Percentiles rank a stretch among this genome's conserved stretches.
These are phyloP conservation scores for Aspidiotus destructor DNA, from an alignment of 2,888 invertebrate genomes.

Conservation along the genomic window DNA sequence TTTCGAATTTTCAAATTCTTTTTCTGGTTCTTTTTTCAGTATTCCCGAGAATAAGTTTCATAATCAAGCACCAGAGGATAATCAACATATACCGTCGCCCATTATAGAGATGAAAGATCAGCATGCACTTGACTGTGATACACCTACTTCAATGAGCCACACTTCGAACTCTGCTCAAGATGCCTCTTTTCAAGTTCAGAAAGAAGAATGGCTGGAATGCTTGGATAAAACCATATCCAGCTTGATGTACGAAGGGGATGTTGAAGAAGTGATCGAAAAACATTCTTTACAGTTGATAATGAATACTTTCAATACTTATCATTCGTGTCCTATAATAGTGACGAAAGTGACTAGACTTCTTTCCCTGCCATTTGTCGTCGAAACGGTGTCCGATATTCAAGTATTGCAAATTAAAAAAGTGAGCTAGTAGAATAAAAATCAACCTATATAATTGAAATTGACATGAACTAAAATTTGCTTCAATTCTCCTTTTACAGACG, in stretches of 20 bases:
- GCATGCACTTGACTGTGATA: too few relatives aligned
- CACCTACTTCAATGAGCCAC: neutral
- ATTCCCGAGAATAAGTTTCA: neutral
- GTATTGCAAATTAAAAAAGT: constrained; percentile 12
- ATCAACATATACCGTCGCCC: neutral
- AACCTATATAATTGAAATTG: neutral
- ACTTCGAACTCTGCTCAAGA: neutral
- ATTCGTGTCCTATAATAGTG: constrained; percentile 7
- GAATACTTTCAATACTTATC: constrained; percentile 15
- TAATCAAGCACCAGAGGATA: too few relatives aligned
- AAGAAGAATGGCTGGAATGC: constrained; percentile 31
- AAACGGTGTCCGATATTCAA: constrained; percentile 7
- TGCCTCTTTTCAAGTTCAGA: constrained; percentile 3
- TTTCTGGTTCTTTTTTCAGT: neutral
- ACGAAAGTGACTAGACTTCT: constrained; percentile 16
- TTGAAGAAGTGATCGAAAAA: constrained; percentile 14
- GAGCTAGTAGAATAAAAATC: neutral
- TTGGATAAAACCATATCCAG: constrained; percentile 16
- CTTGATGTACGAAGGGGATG: constrained; percentile 14
- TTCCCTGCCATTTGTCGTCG: constrained; percentile 26
- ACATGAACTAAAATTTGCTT: neutral
- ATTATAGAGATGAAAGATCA: neutral
- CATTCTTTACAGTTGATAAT: constrained; percentile 20
- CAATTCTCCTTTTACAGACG: constrained; percentile 14
- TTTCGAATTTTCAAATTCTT: neutral